Percentiles rank a stretch among this genome's conserved stretches.
Conservation (phyloP, 2,797 vertebrate genomes). For the Aselliscus stoliczkanus region DNA sequence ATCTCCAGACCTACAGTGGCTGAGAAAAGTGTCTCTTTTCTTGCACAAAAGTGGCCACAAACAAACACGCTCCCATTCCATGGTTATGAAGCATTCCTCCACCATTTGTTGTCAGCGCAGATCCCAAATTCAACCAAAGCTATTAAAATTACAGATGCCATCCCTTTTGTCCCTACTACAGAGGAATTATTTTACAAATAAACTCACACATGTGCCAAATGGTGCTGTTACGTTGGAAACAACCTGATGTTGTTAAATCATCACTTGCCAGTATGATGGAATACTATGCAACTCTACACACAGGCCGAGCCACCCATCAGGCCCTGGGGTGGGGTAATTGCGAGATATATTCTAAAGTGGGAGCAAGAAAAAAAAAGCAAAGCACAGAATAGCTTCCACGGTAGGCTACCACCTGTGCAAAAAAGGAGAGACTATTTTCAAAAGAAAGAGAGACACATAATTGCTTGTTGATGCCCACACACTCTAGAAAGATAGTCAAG, state of each 20-base stretch:
- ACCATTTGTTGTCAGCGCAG: neutral
- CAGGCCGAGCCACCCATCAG: neutral
- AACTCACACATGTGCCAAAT: constrained; percentile 40
- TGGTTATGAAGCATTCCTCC: neutral
- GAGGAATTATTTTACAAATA: constrained; percentile 55
- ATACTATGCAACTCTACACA: constrained; percentile 24
- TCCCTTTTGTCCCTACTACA: neutral
- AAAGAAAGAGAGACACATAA: neutral
- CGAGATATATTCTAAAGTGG: neutral
- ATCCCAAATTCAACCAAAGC: neutral
- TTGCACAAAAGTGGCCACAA: neutral
- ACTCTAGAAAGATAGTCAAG: neutral
- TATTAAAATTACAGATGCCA: constrained; percentile 17
- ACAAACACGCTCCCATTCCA: neutral
- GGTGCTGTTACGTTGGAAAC: neutral
- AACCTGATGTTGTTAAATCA: neutral
- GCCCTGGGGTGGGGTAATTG: neutral
- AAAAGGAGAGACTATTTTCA: neutral
- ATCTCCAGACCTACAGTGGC: fast-evolving
- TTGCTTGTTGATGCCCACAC: neutral
- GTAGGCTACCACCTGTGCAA: neutral
- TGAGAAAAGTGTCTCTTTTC: neutral
- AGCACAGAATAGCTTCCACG: neutral
- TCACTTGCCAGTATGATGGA: neutral
- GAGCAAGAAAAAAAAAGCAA: neutral